These are phyloP conservation scores for Pyrrhura leucotis DNA, from an alignment of 2,797 vertebrate genomes.

Conservation along the genomic window DNA sequence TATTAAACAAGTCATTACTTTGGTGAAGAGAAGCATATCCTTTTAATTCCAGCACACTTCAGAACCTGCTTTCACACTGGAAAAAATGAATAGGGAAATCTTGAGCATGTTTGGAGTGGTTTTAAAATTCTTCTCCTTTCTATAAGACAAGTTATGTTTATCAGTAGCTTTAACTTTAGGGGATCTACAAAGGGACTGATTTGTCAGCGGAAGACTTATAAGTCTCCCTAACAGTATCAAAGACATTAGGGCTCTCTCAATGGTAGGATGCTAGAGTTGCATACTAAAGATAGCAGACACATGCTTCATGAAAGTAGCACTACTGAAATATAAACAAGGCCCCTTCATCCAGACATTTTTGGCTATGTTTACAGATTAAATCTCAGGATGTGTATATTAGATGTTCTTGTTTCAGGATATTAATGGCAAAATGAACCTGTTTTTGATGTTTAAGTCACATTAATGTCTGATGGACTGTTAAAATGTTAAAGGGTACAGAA, in stretches of 20 bases:
- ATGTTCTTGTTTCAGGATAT: slow-evolving; percentile 79
- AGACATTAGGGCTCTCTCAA: slow-evolving; percentile 33
- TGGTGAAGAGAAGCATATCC: neutral
- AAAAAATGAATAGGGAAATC: slow-evolving; percentile 45
- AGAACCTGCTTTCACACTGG: slow-evolving; percentile 46
- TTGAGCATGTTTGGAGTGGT: slow-evolving; percentile 61
- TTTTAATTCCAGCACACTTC: slow-evolving; percentile 33
- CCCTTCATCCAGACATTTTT: slow-evolving; percentile 74
- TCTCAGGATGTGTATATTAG: slow-evolving; percentile 85
- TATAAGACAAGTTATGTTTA: slow-evolving; percentile 61
- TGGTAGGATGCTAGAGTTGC: slow-evolving; percentile 63
- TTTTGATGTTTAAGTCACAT: slow-evolving; percentile 80
- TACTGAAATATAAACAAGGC: slow-evolving; percentile 77
- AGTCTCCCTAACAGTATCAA: slow-evolving; percentile 47
- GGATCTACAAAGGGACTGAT: slow-evolving; percentile 71
- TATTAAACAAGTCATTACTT: slow-evolving; percentile 35
- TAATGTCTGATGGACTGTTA: slow-evolving; percentile 80
- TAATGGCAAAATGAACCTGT: slow-evolving; percentile 80
- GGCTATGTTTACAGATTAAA: slow-evolving; percentile 82
- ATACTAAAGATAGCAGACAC: slow-evolving; percentile 68
- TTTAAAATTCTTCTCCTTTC: slow-evolving; percentile 62
- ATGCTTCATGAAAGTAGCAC: slow-evolving; percentile 75
- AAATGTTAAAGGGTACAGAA: slow-evolving; percentile 76
- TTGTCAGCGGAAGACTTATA: slow-evolving; percentile 72
- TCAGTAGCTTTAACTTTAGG: slow-evolving; percentile 60